Conservation (phyloP, 2,888 invertebrate species). For the Aethes cnicana region DNA sequence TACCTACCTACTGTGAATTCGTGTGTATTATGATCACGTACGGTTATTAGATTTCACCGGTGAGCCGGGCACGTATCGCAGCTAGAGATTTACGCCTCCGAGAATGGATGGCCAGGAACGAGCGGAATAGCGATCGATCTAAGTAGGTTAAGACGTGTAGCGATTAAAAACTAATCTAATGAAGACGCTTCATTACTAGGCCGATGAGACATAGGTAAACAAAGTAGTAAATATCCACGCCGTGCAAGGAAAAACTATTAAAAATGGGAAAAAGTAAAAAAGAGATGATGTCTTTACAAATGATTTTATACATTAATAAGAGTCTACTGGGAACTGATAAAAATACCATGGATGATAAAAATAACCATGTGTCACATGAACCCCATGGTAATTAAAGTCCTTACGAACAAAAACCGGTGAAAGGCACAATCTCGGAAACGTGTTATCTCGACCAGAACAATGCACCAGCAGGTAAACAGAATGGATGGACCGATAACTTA, state of each 20-base stretch:
- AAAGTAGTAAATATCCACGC: too few relatives aligned
- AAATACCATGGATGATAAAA: neutral
- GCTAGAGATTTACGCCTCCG: conserved; percentile 20
- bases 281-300: too few relatives aligned
- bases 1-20: too few relatives aligned
- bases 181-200: too few relatives aligned
- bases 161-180: conserved; percentile 1
- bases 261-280: too few relatives aligned
- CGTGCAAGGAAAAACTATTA: too few relatives aligned
- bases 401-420: conserved; percentile 1
- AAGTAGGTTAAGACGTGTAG: conserved; percentile 20
- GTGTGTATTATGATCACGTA: conserved; percentile 11
- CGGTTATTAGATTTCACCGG: conserved; percentile 16
- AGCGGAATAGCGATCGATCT: conserved; percentile 12
- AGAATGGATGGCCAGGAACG: conserved; percentile 13
- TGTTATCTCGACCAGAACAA: conserved; percentile 10
- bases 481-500: neutral
- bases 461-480: conserved; percentile 11
- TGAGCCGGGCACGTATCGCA: conserved; percentile 17
- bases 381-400: neutral
- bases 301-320: too few relatives aligned
- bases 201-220: too few relatives aligned
- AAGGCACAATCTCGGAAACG: neutral
- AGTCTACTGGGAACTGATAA: neutral
- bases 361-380: too few relatives aligned